Base-by-base conservation (phyloP, 1,140 invertebrate species). In the Cotesia vestalis region DNA sequence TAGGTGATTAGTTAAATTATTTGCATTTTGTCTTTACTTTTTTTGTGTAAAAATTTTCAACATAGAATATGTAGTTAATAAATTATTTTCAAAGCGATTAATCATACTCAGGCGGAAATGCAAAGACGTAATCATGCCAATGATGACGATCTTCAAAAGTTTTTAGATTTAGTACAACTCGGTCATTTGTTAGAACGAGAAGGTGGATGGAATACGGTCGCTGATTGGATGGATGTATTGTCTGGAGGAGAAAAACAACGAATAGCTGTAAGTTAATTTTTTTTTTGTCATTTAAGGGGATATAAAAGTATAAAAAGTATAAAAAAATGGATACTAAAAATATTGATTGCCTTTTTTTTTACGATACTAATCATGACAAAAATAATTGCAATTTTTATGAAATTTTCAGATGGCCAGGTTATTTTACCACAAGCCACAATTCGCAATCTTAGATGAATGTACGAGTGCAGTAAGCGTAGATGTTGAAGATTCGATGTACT, bases 401-500 rank as follows among this genome's bases (percentile, higher is more conserved):
- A 57, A 36, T 67, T 20, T 53, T 53, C 80, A 96, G 92, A 98
- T 98, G 97, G 96, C 97, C 59, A 89, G 97, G 57, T 88, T 99
- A 51, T 98, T 99, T 85, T 99, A 99, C 86, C 97, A 99, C 83
- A 91, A 90, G 78, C 98, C 98, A 9, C 97, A 99, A 86, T 99
- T 99, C 88, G 98, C 98, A 35, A 99, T 99, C 81, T 86, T 99
- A 71, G 98, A 99, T 83, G 98, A 99, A 86, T 99, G 98, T 81
- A 99, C 98, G 2, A 97, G 95, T 84, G 97, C 97, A 4, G 97
- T 99, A 0, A 98, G 96, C 74, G 95, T 99, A 0, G 98, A 99
- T 85, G 97, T 99, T 0, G 98, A 99, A 85, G 97, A 96, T 69
- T 93, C 92, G 60, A 99, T 99, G 94, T 99, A 99, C 80, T 91